Base-by-base conservation (phyloP, 2,888 invertebrate genomes). In the Scaptomyza polygonia region DNA sequence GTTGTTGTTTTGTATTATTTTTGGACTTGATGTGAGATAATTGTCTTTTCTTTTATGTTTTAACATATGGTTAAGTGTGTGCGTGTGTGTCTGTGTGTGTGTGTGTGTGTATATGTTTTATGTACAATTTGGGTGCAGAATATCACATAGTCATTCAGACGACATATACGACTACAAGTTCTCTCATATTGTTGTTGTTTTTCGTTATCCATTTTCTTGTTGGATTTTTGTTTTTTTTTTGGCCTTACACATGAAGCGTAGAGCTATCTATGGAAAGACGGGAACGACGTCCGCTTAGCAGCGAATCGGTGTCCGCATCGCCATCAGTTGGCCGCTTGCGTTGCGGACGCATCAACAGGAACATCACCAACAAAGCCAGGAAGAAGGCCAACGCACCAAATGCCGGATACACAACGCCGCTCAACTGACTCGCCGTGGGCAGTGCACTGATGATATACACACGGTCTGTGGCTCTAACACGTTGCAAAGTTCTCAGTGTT, bases 141-240 rank as follows among this genome's bases (percentile, higher is more conserved):
- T 82, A 82, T 82, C 82, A 82, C 82, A 82, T 82, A 82, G 82
- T 82, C 83, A 82, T 82, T 82, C 83, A 82, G 86, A 86, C 83
- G 86, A 14, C 14, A 36, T 36, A 83, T 73, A 82, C 80, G 80
- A 82, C 82, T 83, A 82, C 76, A 75, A 70, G 77, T 85, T 82
- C 57, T 82, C 72, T 48, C 18, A 32, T 48, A n/a, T 58, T 29
- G 43, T 40, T 45, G 21, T 43, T 44, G 21, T n/a, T 14, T 55
- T 67, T 8, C 27, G 54, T 36, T 32, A 43, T 43, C 43, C 9
- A 11, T 48, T 39, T 6, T 55, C 8, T 44, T 29, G 49, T 43
- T 54, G n/a, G 43, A 36, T 40, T 40, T 34, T 14, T 34, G 32
- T 36, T 21, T 39, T 39, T 32, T n/a, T n/a, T n/a, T 18, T 39